These are phyloP conservation scores for Telmatochromis sp. DNA, from an alignment of 2,113 vertebrate species.

Conservation along the genomic window DNA sequence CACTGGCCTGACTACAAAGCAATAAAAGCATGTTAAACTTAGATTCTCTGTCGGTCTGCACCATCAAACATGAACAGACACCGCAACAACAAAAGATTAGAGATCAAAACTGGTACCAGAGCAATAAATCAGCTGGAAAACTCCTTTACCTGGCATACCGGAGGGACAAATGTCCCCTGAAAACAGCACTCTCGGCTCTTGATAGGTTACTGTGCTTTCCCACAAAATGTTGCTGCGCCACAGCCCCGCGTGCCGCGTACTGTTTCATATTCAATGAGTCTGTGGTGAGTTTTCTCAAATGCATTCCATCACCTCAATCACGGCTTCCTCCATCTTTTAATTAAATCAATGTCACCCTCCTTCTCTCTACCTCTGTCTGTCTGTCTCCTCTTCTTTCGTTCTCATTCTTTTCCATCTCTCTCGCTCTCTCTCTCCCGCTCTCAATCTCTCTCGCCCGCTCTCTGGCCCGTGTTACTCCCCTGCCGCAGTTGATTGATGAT, in stretches of 20 bases:
- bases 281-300: not conserved
- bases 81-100: not conserved
- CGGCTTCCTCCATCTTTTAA: slow-evolving; percentile 31
- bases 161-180: not conserved
- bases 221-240: not conserved
- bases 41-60: not conserved
- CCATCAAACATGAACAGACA: not conserved
- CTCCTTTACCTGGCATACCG: not conserved
- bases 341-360: slow-evolving; percentile 15
- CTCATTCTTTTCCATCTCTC: not conserved
- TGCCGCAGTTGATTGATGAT: slow-evolving; percentile 55
- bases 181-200: not conserved
- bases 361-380: not conserved
- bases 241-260: not conserved
- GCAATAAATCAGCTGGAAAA: not conserved
- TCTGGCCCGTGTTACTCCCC: slow-evolving; percentile 18
- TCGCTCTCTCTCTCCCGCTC: not conserved
- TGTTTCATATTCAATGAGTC: slow-evolving; percentile 4
- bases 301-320: slow-evolving; percentile 26
- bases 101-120: not conserved
- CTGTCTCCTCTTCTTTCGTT: not conserved
- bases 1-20: not conserved
- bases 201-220: not conserved
- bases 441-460: slow-evolving; percentile 16
- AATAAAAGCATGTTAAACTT: not conserved